Evolutionary conservation across 2,888 invertebrate genomes (phyloP), one percentile per base, ranked within the genome.

Genomic region (Pristionchus japonicus): DNA sequence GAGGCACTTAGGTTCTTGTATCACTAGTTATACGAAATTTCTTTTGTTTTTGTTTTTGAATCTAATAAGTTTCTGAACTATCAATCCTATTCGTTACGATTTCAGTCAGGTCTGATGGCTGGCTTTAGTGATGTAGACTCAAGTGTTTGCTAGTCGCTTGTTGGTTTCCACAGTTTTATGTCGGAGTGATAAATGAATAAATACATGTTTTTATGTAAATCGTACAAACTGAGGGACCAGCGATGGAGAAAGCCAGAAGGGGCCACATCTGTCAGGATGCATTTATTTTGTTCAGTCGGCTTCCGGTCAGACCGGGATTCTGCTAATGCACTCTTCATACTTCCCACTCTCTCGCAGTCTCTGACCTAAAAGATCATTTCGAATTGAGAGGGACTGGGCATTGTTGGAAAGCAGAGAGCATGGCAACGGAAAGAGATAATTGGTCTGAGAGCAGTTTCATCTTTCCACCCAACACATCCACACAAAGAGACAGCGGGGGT

Each of bases 61-160:
- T 23, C 3, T n/a, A 57, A 57, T 57, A 4, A 23, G 9, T 57
- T n/a, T n/a, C 23, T 57, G 57, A 23, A 20, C 57, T 57, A n/a
- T 7, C 2, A 70, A 34, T 70, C 31, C 64, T 67, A 23, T 15
- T 37, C 37, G 70, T 70, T 70, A 70, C 37, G 70, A 37, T 40
- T 15, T 70, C 70, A 37, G 13, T 34, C 57, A 57, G 57, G 57
- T 70, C 34, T 70, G 31, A 34, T 37, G 70, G 17, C 70, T 37
- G 6, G 70, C 70, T 70, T 70, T 70, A 70, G 70, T 70, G 70
- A 34, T 70, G 70, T 37, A 70, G 70, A n/a, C 23, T 17, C 70
- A 31, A 31, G 34, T 70, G 34, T 70, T 34, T 70, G 70, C 31
- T 70, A 70, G 70, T 37, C 70, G 34, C 57, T 57, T 70, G 34